These are phyloP conservation scores for Drosophila rhopaloa DNA, from an alignment of 1,140 invertebrate species.

Conservation along the genomic window DNA sequence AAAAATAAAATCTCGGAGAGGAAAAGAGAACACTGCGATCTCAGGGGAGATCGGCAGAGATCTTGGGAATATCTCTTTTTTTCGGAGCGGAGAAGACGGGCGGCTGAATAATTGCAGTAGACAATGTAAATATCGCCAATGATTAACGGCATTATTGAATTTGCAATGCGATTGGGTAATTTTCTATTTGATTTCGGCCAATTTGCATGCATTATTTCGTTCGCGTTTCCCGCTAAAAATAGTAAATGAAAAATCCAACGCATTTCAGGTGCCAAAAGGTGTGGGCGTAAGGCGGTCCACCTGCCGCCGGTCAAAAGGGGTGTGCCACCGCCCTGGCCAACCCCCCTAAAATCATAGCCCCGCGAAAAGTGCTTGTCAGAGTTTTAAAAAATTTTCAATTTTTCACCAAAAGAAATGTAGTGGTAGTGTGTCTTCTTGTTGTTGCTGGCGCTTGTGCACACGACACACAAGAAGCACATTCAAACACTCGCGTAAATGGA, in stretches of 20 bases:
- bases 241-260: constrained; percentile 29
- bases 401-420: constrained; percentile 20
- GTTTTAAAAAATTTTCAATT: constrained; percentile 45
- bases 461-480: constrained; percentile 69
- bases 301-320: constrained; percentile 39
- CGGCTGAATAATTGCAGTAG: constrained; percentile 35
- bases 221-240: constrained; percentile 44
- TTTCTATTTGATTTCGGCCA: constrained; percentile 44
- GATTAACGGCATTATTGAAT: constrained; percentile 69
- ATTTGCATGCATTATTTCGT: constrained; percentile 49
- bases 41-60: no score
- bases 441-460: constrained; percentile 73
- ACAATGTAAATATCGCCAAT: constrained; percentile 66
- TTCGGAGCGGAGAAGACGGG: constrained; percentile 13
- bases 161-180: constrained; percentile 56
- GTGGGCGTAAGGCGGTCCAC: constrained; percentile 47
- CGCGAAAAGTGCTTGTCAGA: constrained; percentile 26
- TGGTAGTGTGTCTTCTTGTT: constrained; percentile 27
- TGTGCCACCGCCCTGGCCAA: constrained; percentile 4
- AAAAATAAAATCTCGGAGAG: constrained; percentile 77
- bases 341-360: background rate
- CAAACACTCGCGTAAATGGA: constrained; percentile 12
- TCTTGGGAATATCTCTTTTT: background rate
- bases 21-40: constrained; percentile 12
- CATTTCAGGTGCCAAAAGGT: constrained; percentile 60